A percentile compares a stretch with the other conserved stretches of the same genome.
Conservation (phyloP, 2,113 vertebrate genomes). For the Callorhinus ursinus region DNA sequence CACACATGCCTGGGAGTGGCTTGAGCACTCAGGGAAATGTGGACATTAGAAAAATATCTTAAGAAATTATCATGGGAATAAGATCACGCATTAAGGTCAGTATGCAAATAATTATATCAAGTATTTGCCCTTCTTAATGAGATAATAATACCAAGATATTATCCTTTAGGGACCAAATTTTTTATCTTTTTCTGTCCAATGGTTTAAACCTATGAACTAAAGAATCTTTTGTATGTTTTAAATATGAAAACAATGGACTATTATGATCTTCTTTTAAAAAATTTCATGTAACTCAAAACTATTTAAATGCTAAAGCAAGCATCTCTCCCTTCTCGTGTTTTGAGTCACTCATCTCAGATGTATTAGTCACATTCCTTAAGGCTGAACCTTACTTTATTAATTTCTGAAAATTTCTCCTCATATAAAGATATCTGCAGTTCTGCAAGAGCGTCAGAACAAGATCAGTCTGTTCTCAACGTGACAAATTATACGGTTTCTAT, state of each 20-base stretch:
- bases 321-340: background rate
- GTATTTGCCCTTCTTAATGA: background rate
- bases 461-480: conserved; percentile 77
- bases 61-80: conserved; percentile 15
- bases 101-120: background rate
- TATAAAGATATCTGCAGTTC: conserved; percentile 67
- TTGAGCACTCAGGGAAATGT: background rate
- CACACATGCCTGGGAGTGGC: background rate
- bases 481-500: conserved; percentile 74
- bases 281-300: conserved; percentile 50
- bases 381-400: conserved; percentile 75
- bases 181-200: background rate
- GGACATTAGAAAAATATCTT: background rate
- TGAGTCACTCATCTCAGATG: conserved; percentile 68
- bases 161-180: background rate
- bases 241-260: conserved; percentile 14
- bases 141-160: conserved; percentile 24
- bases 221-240: conserved; percentile 24
- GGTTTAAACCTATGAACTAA: background rate
- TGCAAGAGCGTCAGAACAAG: conserved; percentile 71
- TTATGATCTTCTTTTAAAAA: background rate
- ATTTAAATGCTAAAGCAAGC: conserved; percentile 18
- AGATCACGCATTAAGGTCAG: conserved; percentile 2
- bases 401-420: conserved; percentile 69
- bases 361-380: conserved; percentile 75